phyloP scores from a whole-genome alignment of 2,888 invertebrate species.

The Netelia fuscicornis region DNA sequence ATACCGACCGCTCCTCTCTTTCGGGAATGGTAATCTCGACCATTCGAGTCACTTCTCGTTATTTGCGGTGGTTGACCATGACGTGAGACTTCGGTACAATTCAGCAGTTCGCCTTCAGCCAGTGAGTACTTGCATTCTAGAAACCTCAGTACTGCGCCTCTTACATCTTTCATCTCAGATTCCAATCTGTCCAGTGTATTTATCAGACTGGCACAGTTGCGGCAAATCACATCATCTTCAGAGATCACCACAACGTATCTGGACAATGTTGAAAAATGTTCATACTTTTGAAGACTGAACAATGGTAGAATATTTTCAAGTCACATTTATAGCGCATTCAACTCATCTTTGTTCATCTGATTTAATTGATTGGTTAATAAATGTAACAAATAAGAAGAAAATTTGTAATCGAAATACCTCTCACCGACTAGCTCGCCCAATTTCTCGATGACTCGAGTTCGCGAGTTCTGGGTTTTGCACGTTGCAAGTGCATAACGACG shows the following conservation, averaged over 20 bases:
- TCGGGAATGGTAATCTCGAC: conserved; percentile 61
- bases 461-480: conserved; percentile 81
- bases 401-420: conserved; percentile 73
- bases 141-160: conserved; percentile 78
- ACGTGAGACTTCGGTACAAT: conserved; percentile 73
- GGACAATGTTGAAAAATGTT: conserved; percentile 15
- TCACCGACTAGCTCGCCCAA: conserved; percentile 83
- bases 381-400: background rate
- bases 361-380: background rate
- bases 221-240: conserved; percentile 84
- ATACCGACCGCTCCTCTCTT: conserved; percentile 69
- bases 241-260: conserved; percentile 84
- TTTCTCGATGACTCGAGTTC: conserved; percentile 82
- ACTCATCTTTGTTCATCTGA: background rate
- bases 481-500: conserved; percentile 81
- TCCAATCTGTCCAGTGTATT: conserved; percentile 83
- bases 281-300: background rate
- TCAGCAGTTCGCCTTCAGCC: conserved; percentile 81
- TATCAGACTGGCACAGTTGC: conserved; percentile 83
- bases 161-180: conserved; percentile 79
- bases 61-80: conserved; percentile 78
- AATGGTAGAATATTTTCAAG: no score
- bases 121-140: conserved; percentile 83
- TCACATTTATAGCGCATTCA: background rate
- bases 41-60: conserved; percentile 65